These are phyloP conservation scores for Microtus pennsylvanicus DNA, from an alignment of 2,113 vertebrate species.

Conservation along the genomic window DNA sequence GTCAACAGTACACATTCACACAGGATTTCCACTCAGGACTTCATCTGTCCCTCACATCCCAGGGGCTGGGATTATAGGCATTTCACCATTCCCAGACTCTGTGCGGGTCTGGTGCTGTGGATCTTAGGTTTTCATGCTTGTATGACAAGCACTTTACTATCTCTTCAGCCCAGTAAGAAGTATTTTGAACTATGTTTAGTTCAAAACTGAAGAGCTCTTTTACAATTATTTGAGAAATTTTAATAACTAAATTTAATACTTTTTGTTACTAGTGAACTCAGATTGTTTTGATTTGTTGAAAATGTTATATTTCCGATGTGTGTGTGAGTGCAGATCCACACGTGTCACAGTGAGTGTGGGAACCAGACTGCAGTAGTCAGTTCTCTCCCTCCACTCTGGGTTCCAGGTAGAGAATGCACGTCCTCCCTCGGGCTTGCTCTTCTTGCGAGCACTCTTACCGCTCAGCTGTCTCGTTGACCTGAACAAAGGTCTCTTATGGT, in stretches of 20 bases:
- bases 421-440: not conserved
- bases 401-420: not conserved
- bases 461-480: not conserved
- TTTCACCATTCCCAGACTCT: not conserved
- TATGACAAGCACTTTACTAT: not conserved
- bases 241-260: not conserved
- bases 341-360: not conserved
- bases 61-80: not conserved
- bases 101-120: not conserved
- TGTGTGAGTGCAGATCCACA: not conserved
- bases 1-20: not conserved
- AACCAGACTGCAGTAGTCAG: not conserved
- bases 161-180: not conserved
- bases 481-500: not conserved
- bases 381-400: not conserved
- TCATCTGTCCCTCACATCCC: not conserved
- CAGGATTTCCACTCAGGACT: not conserved
- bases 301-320: not conserved
- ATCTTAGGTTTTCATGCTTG: not conserved
- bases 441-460: not conserved
- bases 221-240: constrained; percentile 9
- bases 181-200: not conserved
- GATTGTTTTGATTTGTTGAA: not conserved
- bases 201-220: not conserved
- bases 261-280: not conserved